These are phyloP conservation scores for Datnioides undecimradiatus DNA, from an alignment of 2,113 vertebrate genomes.

Conservation along the genomic window DNA sequence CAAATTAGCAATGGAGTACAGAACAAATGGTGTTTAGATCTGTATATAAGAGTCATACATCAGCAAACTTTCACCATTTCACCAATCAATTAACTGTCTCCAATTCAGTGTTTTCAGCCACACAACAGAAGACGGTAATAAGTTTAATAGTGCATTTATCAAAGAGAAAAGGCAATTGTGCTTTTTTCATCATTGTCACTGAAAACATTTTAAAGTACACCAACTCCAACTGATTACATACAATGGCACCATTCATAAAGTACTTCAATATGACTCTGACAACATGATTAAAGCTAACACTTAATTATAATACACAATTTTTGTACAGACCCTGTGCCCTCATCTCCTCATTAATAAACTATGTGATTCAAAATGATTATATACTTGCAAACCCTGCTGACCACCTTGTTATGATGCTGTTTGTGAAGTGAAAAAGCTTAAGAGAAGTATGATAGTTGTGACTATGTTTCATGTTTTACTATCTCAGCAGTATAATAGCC, in stretches of 20 bases:
- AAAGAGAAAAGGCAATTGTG: neutral
- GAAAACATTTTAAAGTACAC: conserved; percentile 3
- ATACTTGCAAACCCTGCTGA: neutral
- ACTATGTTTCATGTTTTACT: conserved; percentile 17
- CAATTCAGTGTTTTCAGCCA: neutral
- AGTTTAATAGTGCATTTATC: conserved; percentile 12
- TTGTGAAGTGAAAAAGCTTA: conserved; percentile 23
- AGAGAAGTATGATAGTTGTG: neutral
- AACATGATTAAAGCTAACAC: conserved; percentile 31
- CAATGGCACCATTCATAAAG: conserved; percentile 19
- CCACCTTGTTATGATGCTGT: conserved; percentile 4
- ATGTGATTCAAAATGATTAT: conserved; percentile 33
- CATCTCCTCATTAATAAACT: conserved; percentile 11
- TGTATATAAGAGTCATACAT: too few relatives aligned
- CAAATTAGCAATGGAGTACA: too few relatives aligned
- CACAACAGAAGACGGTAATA: neutral
- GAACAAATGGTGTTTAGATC: too few relatives aligned
- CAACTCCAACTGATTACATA: conserved; percentile 16
- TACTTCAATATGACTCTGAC: conserved; percentile 28
- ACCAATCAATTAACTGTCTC: neutral
- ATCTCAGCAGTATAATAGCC: neutral
- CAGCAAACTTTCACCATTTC: neutral
- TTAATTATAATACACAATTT: conserved; percentile 41
- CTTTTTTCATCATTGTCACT: conserved; percentile 11
- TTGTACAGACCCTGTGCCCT: conserved; percentile 23